Conservation (phyloP, 1,140 invertebrate species). For the Lethrus apterus region DNA sequence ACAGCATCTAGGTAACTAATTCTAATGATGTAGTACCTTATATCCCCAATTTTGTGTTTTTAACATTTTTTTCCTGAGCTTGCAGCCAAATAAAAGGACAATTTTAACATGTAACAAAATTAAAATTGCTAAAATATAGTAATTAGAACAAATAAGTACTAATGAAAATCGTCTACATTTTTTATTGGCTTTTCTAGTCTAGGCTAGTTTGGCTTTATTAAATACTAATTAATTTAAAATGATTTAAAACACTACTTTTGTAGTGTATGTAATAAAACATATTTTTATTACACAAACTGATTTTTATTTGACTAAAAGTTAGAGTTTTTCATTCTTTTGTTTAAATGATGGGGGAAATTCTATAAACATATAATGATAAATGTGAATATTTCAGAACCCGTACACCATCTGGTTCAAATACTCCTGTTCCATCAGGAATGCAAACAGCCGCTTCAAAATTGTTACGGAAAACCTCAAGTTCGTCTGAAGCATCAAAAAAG, state of each 20-base stretch:
- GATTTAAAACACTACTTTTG: background rate
- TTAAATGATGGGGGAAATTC: slow-evolving; percentile 14
- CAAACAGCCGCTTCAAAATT: slow-evolving; percentile 54
- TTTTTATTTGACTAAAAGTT: slow-evolving; percentile 3
- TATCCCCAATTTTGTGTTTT: too few species aligned
- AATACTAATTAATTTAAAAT: background rate
- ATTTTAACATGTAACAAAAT: too few species aligned
- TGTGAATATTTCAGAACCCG: slow-evolving; percentile 47
- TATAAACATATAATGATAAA: slow-evolving; percentile 20
- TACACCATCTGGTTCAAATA: slow-evolving; percentile 62
- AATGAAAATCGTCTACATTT: too few species aligned
- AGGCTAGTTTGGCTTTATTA: background rate
- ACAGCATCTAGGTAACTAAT: slow-evolving; percentile 39
- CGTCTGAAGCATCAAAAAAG: slow-evolving; percentile 52
- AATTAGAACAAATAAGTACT: too few species aligned
- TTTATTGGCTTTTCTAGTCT: too few species aligned
- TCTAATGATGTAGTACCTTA: too few species aligned
- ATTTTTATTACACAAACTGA: too few species aligned
- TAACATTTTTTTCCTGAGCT: too few species aligned
- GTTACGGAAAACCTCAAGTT: slow-evolving; percentile 57
- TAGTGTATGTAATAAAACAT: background rate
- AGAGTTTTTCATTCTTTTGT: slow-evolving; percentile 21
- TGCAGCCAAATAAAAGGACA: too few species aligned
- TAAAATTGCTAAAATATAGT: too few species aligned
- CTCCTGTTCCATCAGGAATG: slow-evolving; percentile 55